Evolutionary conservation across 1,140 invertebrate species (phyloP), one percentile per base, ranked within the genome.

Genomic region (Pseudomyrmex cubaensis): DNA sequence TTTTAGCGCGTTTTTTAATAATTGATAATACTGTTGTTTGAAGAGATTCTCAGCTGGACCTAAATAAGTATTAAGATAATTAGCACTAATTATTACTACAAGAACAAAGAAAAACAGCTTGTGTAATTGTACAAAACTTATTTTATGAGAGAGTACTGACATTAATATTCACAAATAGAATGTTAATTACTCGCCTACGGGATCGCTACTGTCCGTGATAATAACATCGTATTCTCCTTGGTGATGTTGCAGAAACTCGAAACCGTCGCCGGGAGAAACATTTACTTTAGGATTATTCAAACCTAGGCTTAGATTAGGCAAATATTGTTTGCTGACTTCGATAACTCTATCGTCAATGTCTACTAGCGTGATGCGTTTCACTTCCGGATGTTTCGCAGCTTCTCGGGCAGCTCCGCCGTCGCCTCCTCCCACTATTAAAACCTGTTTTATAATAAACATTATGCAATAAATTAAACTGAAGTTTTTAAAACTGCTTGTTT

Each of bases 181-280:
- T 35, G 7, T 35, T 35, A 7, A 54, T 35, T 44, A 84, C 87
- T 92, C 90, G 96, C 97, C 99, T 56, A 99, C 95, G 15, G 99
- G 99, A 95, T 99, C 99, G 48, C 98, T 99, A 62, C 98, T 99
- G 92, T 99, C 99, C 0, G 99, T 99, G 52, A 99, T 99, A 73
- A 99, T 99, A 35, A 99, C 97, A 95, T 99, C 99, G 94, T 98
- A 99, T 94, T 98, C 96, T 48, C 96, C 95, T 64, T 95, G 95
- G 88, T 99, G 98, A 54, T 97, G 95, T 85, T 97, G 97, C 95
- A 99, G 97, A 92, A 98, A 99, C 87, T 99, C 97, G 91, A 99
- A 98, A 0, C 99, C 99, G 93, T 99, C 99, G 1, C 97, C 97
- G 61, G 99, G 96, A 88, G 97, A 96, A 1, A 99, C 91, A 0